A percentile compares a stretch with the other conserved stretches of the same genome.
Conservation (phyloP, 2,113 vertebrate species). For the Actenoides lindsayi region DNA sequence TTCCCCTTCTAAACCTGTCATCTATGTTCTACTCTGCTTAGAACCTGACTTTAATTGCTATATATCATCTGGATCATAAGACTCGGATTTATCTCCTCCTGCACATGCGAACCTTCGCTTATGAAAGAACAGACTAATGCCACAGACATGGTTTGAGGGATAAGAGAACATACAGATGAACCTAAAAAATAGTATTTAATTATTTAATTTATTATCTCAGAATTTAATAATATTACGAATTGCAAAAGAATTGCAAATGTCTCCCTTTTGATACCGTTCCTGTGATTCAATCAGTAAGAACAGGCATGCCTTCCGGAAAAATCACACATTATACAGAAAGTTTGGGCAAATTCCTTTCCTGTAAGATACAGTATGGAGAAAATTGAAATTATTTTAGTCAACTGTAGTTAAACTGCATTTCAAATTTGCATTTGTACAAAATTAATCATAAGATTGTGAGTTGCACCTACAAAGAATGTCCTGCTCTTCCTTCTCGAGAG, state of each 20-base stretch:
- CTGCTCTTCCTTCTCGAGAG: background rate
- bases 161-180: background rate
- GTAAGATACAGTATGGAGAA: background rate
- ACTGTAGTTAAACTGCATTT: background rate
- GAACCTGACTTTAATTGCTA: background rate
- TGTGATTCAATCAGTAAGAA: background rate
- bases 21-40: background rate
- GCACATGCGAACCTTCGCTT: rapidly evolving
- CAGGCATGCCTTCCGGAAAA: background rate
- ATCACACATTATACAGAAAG: background rate
- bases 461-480: background rate
- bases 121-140: background rate
- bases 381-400: background rate
- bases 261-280: background rate
- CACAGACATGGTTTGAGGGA: background rate
- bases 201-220: background rate
- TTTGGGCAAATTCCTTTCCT: background rate
- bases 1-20: background rate
- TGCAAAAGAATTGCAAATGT: background rate
- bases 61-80: background rate
- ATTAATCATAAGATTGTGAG: background rate
- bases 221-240: background rate
- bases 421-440: background rate
- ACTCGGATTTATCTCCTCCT: background rate
- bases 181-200: background rate